Evolutionary conservation across 2,797 vertebrate species (phyloP), one percentile per base, ranked within the genome.

Genomic region (Botia kubotai): DNA sequence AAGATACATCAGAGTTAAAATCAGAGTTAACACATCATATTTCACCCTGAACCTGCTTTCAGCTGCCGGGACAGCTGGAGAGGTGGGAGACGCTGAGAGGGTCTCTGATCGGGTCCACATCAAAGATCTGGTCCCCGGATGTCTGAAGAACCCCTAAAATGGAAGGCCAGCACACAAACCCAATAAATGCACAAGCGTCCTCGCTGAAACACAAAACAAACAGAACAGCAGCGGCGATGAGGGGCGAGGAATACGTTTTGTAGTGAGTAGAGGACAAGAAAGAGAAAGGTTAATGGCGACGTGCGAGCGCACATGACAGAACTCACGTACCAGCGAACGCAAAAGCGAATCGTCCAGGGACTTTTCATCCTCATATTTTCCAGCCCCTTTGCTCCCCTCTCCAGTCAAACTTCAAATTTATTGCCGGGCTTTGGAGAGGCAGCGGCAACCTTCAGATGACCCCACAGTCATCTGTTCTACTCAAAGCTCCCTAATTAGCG

Each of bases 201-300:
- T 71, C 57, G 3, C 52, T 21, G 75, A 82, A 75, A 86, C 58
- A 83, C 46, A 79, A 36, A 79, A 73, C 62, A 23, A 82, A 77
- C 74, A 69, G 33, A 50, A 77, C 46, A 77, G 58, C 39, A 82
- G 62, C 53, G 73, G 63, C 39, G 71, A 33, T n/a, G 55, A 39
- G 68, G 48, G 50, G 57, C 77, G 57, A 57, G 67, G 72, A 68
- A 58, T 75, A 67, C 48, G 65, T 69, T 80, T 80, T 80, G 52
- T 23, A 75, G 26, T 23, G 48, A 70, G 55, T 33, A 55, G 48
- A 48, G 16, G 48, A 50, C n/a, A 62, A 53, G 82, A 62, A 82
- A 82, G 83, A 85, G 85, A 91, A 89, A 92, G 90, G 91, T 92
- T 91, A 91, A 93, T 87, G 82, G 79, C 88, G 88, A 89, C 81